Evolutionary conservation across 2,888 invertebrate species (phyloP).

Genomic region (Xanthorhoe spadicearia): DNA sequence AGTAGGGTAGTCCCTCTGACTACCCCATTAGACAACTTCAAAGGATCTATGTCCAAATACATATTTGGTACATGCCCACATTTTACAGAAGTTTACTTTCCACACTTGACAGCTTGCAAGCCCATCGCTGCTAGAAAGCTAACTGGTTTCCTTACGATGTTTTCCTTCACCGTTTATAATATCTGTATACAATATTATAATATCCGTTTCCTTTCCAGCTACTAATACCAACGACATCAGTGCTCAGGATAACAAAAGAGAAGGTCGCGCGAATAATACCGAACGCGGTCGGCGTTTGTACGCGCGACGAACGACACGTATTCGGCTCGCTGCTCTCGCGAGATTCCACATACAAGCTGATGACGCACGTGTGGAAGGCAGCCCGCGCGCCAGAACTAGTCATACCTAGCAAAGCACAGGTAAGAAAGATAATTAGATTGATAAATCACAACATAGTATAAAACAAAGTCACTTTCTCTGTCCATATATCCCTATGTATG

Average conservation of each 20-base stretch:
- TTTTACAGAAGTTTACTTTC: too few relatives aligned
- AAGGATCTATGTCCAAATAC: too few relatives aligned
- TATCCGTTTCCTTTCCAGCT: constrained; percentile 79
- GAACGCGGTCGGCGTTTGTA: constrained; percentile 95
- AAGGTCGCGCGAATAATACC: constrained; percentile 97
- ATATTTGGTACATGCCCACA: too few relatives aligned
- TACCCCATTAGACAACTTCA: too few relatives aligned
- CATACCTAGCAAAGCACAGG: constrained; percentile 66
- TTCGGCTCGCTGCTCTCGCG: constrained; percentile 96
- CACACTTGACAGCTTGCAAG: too few relatives aligned
- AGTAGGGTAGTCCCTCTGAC: too few relatives aligned
- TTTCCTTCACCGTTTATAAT: neutral
- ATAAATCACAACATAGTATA: too few relatives aligned
- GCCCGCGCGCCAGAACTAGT: constrained; percentile 79
- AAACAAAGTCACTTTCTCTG: too few relatives aligned
- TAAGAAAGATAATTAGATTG: too few relatives aligned
- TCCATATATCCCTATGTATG: too few relatives aligned
- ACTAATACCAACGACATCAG: constrained; percentile 93
- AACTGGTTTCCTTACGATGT: too few relatives aligned
- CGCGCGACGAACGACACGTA: constrained; percentile 93
- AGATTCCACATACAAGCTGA: constrained; percentile 94
- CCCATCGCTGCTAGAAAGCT: too few relatives aligned
- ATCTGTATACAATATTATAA: neutral
- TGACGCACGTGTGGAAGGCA: constrained; percentile 93
- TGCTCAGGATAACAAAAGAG: constrained; percentile 95